Conservation (phyloP, 2,797 vertebrate genomes). For the Enteromius fasciolatus region DNA sequence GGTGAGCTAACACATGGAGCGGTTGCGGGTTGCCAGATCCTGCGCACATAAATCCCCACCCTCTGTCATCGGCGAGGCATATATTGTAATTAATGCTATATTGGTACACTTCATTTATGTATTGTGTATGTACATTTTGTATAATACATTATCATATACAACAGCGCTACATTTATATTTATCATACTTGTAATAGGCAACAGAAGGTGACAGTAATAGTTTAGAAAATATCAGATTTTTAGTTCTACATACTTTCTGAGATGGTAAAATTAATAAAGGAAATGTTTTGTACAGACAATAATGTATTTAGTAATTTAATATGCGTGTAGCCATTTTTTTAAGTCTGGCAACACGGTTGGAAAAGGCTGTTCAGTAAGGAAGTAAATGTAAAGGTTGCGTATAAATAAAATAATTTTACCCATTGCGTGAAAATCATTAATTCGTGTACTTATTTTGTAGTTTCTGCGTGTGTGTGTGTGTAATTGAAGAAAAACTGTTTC, state of each 20-base stretch:
- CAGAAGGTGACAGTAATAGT: neutral
- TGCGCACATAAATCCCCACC: neutral
- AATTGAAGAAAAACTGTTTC: neutral
- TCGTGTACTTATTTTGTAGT: neutral
- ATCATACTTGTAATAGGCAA: neutral
- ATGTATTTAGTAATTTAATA: neutral
- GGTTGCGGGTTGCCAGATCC: slow-evolving; percentile 56
- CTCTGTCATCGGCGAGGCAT: neutral
- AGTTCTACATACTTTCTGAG: neutral
- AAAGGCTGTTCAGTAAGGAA: neutral
- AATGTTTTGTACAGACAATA: neutral
- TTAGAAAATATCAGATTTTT: neutral
- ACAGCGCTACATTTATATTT: neutral
- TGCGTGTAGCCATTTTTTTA: neutral
- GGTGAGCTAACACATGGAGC: slow-evolving; percentile 54
- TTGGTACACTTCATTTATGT: neutral
- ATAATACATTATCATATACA: neutral
- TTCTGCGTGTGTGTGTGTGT: neutral
- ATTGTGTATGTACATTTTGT: neutral
- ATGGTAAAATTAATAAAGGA: neutral
- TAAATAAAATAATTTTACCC: neutral
- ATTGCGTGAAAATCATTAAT: neutral
- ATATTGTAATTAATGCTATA: neutral
- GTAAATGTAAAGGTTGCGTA: neutral
- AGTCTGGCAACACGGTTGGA: slow-evolving; percentile 11